Evolutionary conservation across 2,113 vertebrate species (phyloP).

Genomic region (Acrocephalus arundinaceus): DNA sequence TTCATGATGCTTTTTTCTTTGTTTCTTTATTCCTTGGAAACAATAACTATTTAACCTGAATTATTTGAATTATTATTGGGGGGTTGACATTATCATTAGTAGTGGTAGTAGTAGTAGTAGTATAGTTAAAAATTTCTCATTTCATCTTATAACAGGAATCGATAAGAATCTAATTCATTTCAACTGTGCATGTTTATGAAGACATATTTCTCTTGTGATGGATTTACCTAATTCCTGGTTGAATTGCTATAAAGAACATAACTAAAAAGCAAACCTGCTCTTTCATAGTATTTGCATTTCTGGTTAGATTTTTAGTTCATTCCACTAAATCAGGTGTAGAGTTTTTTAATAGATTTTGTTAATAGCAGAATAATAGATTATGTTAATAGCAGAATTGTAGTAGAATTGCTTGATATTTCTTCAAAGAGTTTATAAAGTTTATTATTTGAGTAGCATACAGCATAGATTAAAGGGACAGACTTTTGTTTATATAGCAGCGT

Average conservation of each 20-base stretch:
- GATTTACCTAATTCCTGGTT: not conserved
- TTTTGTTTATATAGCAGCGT: not conserved
- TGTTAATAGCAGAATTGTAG: not conserved
- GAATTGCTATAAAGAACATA: not conserved
- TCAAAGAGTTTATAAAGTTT: not conserved
- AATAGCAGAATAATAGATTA: not conserved
- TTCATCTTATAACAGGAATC: not conserved
- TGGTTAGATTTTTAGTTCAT: not conserved
- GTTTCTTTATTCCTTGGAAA: not conserved
- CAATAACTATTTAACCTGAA: not conserved
- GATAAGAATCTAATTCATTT: not conserved
- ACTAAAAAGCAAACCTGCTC: fast-evolving
- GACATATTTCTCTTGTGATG: not conserved
- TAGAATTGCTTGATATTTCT: not conserved
- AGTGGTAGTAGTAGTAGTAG: too few relatives aligned
- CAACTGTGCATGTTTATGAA: not conserved
- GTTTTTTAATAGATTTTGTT: not conserved
- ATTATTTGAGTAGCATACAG: not conserved
- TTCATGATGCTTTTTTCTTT: not conserved
- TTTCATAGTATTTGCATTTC: not conserved
- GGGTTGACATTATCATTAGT: fast-evolving
- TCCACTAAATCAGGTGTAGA: not conserved
- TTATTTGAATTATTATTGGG: not conserved
- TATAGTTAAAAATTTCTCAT: not conserved
- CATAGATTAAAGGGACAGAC: fast-evolving